phyloP scores from a whole-genome alignment of 2,888 invertebrate genomes.

The Sphaerophoria taeniata region DNA sequence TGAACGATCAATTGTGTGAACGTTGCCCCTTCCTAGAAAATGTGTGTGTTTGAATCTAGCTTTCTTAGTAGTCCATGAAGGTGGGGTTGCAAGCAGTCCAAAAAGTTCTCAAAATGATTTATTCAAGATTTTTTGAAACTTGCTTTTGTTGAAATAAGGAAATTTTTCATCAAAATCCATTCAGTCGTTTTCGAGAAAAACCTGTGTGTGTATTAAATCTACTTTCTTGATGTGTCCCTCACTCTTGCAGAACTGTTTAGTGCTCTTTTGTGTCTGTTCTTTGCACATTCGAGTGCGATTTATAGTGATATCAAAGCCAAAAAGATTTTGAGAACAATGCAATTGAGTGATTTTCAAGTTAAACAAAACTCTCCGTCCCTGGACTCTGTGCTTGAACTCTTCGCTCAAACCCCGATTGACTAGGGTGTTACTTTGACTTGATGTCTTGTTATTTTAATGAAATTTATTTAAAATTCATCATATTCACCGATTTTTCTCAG shows the following conservation, averaged over 20 bases:
- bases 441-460: conserved; percentile 72
- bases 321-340: no score
- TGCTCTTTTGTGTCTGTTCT: no score
- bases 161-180: no score
- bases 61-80: neutral
- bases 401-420: conserved; percentile 1
- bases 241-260: no score
- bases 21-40: neutral
- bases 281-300: no score
- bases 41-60: neutral
- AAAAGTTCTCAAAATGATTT: no score
- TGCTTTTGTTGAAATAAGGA: no score
- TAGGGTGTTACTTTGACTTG: conserved; percentile 21
- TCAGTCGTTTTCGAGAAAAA: no score
- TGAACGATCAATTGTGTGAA: conserved; percentile 42
- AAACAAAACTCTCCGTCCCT: neutral
- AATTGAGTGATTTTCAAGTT: neutral
- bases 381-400: conserved; percentile 34
- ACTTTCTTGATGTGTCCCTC: no score
- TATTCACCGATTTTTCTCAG: conserved; percentile 69
- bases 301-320: no score
- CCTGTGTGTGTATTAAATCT: no score
- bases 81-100: neutral
- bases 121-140: no score
- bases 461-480: conserved; percentile 74